Evolutionary conservation across 2,797 vertebrate species (phyloP).

Genomic region (Esox masquinongy): DNA sequence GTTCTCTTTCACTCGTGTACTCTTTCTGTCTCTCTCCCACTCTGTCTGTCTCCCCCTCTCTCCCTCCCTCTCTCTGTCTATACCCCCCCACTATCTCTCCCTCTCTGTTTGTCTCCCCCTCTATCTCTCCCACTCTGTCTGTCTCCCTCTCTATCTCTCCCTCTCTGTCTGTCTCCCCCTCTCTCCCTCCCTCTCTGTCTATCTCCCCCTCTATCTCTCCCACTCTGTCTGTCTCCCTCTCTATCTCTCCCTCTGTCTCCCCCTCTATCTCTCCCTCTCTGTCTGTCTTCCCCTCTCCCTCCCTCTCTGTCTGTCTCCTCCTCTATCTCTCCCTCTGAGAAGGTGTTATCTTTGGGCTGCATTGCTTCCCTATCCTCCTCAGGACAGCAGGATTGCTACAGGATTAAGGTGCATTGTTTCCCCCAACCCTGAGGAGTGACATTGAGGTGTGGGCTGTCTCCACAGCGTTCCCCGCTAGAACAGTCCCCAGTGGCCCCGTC

Average conservation of each 20-base stretch:
- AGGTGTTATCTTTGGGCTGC: slow-evolving; percentile 58
- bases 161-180: no score
- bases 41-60: neutral
- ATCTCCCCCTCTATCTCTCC: no score
- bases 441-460: slow-evolving; percentile 66
- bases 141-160: no score
- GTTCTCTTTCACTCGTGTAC: neutral
- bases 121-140: neutral
- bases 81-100: no score
- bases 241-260: no score
- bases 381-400: slow-evolving; percentile 52
- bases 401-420: slow-evolving; percentile 72
- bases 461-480: slow-evolving; percentile 28
- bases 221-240: no score
- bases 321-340: neutral
- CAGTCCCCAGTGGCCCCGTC: neutral
- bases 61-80: neutral
- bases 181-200: no score
- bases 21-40: no score
- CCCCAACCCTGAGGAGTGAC: slow-evolving; percentile 54
- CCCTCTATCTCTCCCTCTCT: no score
- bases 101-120: neutral
- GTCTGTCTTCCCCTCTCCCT: neutral
- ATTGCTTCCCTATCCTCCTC: slow-evolving; percentile 62
- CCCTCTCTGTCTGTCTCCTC: neutral